Evolutionary conservation across 2,888 invertebrate species (phyloP).

Genomic region (Torymus auratus): DNA sequence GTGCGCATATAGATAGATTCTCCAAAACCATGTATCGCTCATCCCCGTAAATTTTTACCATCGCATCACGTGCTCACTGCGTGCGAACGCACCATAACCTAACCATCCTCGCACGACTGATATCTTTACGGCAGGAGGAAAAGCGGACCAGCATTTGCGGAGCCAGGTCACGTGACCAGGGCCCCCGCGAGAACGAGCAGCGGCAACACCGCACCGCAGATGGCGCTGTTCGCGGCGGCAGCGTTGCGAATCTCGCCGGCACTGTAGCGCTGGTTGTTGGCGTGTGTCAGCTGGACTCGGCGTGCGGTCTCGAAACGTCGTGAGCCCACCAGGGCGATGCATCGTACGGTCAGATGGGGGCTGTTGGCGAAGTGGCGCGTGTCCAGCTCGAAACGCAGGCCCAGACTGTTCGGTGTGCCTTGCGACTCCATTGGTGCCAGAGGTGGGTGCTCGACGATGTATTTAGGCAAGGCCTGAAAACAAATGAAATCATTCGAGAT

Average conservation of each 20-base stretch:
- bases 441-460: conserved; percentile 63
- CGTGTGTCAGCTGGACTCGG: conserved; percentile 63
- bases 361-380: conserved; percentile 64
- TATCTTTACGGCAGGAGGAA: neutral
- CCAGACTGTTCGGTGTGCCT: conserved; percentile 65
- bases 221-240: conserved; percentile 20
- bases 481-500: neutral
- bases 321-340: conserved; percentile 67
- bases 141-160: neutral
- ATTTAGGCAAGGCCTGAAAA: conserved; percentile 64
- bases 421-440: conserved; percentile 43
- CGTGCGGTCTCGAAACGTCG: conserved; percentile 61
- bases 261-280: conserved; percentile 69
- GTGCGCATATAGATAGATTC: no score
- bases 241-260: conserved; percentile 64
- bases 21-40: no score
- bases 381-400: conserved; percentile 68
- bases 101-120: neutral
- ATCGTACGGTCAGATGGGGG: conserved; percentile 65
- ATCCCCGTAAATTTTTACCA: no score
- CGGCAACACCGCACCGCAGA: neutral
- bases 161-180: conserved; percentile 61
- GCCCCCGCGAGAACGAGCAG: conserved; percentile 40
- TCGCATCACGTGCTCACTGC: no score
- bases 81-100: neutral